phyloP scores from a whole-genome alignment of 2,113 vertebrate genomes.

The Scartelaos histophorus region DNA sequence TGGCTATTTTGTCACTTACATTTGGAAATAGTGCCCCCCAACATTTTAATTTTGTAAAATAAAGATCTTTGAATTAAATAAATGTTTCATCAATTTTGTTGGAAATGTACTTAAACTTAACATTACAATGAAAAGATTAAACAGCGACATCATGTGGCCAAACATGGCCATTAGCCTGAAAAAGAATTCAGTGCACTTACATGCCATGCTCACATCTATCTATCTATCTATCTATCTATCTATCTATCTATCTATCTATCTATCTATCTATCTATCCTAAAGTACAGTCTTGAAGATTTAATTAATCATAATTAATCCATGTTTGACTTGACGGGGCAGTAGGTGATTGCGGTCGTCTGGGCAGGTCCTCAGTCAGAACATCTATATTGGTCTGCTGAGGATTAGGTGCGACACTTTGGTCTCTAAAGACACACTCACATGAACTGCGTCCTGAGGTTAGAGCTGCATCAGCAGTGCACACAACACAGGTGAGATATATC shows the following conservation, averaged over 20 bases:
- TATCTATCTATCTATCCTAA: too few relatives aligned
- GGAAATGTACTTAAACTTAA: too few relatives aligned
- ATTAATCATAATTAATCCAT: too few relatives aligned
- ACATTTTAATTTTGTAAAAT: background rate
- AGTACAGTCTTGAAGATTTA: too few relatives aligned
- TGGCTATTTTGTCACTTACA: too few relatives aligned
- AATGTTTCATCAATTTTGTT: too few relatives aligned
- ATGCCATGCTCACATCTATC: too few relatives aligned
- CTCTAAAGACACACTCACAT: slow-evolving; percentile 21
- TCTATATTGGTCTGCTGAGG: slow-evolving; percentile 32
- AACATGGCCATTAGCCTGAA: background rate
- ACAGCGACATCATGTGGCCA: slow-evolving; percentile 34
- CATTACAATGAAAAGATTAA: background rate
- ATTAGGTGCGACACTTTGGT: slow-evolving; percentile 35
- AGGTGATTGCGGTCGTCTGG: background rate
- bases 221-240: too few relatives aligned
- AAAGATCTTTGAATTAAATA: background rate
- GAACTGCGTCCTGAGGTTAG: background rate
- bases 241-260: too few relatives aligned
- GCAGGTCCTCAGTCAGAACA: slow-evolving; percentile 4
- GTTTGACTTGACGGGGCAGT: background rate
- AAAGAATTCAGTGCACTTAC: too few relatives aligned
- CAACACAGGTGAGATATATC: background rate
- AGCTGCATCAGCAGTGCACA: background rate
- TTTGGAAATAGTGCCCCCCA: too few relatives aligned